These are phyloP conservation scores for Dicerorhinus sumatrensis DNA, from an alignment of 2,113 vertebrate genomes.

Conservation along the genomic window DNA sequence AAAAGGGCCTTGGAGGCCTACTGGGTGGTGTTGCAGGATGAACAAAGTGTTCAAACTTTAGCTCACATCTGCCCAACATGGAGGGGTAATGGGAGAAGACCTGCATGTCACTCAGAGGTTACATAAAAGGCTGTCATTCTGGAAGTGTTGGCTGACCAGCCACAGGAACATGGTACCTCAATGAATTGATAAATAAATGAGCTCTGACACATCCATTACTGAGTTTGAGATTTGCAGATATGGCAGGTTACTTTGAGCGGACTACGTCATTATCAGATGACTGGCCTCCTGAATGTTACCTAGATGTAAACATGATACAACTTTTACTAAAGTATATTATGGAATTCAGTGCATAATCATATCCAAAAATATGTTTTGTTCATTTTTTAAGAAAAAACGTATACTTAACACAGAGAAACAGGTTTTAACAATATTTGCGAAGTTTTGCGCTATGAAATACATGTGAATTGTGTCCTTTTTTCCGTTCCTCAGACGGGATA, in stretches of 20 bases:
- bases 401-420: not conserved
- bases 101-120: not conserved
- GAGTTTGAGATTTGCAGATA: not conserved
- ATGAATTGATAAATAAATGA: not conserved
- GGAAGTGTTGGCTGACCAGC: not conserved
- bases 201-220: not conserved
- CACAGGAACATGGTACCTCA: not conserved
- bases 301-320: not conserved
- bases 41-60: not conserved
- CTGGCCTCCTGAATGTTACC: not conserved
- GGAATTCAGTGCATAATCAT: not conserved
- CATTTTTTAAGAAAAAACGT: not conserved
- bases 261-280: not conserved
- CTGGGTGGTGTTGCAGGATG: not conserved
- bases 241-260: too few relatives aligned
- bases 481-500: not conserved
- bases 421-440: not conserved
- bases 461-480: not conserved
- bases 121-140: not conserved
- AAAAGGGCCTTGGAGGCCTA: not conserved
- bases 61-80: not conserved
- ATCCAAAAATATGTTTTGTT: not conserved
- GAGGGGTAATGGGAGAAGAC: not conserved
- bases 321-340: not conserved
- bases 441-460: not conserved